Conservation (phyloP, 2,113 vertebrate genomes). For the Blennius ocellaris region DNA sequence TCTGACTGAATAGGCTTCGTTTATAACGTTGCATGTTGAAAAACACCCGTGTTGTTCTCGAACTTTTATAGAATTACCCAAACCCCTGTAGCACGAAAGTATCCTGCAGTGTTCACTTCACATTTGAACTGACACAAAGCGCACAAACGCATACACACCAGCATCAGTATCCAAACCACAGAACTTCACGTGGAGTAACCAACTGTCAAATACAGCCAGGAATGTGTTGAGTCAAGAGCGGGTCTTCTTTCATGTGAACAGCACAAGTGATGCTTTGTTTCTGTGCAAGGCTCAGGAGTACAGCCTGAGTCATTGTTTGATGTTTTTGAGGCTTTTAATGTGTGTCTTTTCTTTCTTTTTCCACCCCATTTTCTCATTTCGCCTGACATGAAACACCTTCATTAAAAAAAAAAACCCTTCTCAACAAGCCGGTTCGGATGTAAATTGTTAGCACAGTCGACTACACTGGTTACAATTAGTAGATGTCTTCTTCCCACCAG, state of each 20-base stretch:
- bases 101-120: constrained; percentile 22
- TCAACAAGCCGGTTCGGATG: constrained; percentile 3
- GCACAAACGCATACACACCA: constrained; percentile 8
- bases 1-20: constrained; percentile 18
- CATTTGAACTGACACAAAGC: constrained; percentile 29
- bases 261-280: constrained; percentile 62
- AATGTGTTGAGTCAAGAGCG: constrained; percentile 38
- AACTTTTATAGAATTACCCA: constrained; percentile 18
- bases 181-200: constrained; percentile 42
- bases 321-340: constrained; percentile 48
- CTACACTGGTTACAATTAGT: background rate
- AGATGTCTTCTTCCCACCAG: background rate
- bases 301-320: constrained; percentile 24
- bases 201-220: constrained; percentile 49
- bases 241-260: constrained; percentile 44
- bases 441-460: background rate
- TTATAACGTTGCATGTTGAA: constrained; percentile 13
- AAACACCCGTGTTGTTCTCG: background rate
- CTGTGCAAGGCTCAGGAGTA: constrained; percentile 17
- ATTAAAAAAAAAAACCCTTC: background rate
- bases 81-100: constrained; percentile 6
- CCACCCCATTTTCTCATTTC: background rate
- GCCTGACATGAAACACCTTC: constrained; percentile 29
- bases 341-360: background rate
- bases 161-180: constrained; percentile 46